Conservation (phyloP, 2,888 invertebrate species). For the Eristalinus aeneus region DNA sequence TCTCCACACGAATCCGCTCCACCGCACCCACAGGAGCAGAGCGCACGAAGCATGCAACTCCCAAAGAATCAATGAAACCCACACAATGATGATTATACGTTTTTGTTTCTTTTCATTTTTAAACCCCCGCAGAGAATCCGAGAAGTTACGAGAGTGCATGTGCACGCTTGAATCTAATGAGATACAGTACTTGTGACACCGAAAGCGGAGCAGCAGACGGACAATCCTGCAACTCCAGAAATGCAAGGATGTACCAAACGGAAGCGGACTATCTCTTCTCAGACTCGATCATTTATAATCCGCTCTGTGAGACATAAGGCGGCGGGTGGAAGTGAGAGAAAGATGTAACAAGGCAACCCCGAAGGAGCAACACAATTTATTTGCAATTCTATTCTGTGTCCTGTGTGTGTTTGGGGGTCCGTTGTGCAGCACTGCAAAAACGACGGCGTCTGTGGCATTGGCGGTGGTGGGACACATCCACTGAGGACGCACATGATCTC, state of each 20-base stretch:
- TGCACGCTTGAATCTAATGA: constrained; percentile 61
- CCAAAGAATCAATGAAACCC: constrained; percentile 31
- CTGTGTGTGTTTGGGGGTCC: background rate
- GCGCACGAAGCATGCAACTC: background rate
- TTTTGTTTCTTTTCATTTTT: background rate
- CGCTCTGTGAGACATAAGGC: background rate
- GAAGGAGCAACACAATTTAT: constrained; percentile 53
- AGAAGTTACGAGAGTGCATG: constrained; percentile 30
- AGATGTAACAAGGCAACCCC: constrained; percentile 24
- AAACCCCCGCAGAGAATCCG: constrained; percentile 21
- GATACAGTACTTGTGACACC: constrained; percentile 59
- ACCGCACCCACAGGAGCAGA: background rate
- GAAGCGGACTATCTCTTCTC: constrained; percentile 6
- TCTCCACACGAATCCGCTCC: constrained; percentile 23
- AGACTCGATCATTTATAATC: constrained; percentile 52
- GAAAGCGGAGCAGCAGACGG: constrained; percentile 22
- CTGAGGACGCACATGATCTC: constrained; percentile 68
- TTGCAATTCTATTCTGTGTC: constrained; percentile 59
- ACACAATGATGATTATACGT: background rate
- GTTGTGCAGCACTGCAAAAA: constrained; percentile 27
- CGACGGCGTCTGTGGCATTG: too few relatives aligned
- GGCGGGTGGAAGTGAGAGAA: background rate
- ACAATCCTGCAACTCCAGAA: constrained; percentile 7
- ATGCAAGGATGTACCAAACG: background rate
- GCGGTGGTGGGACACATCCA: constrained; percentile 26